Base-by-base conservation (phyloP, 2,797 vertebrate genomes). In the Xiphophorus birchmanni region DNA sequence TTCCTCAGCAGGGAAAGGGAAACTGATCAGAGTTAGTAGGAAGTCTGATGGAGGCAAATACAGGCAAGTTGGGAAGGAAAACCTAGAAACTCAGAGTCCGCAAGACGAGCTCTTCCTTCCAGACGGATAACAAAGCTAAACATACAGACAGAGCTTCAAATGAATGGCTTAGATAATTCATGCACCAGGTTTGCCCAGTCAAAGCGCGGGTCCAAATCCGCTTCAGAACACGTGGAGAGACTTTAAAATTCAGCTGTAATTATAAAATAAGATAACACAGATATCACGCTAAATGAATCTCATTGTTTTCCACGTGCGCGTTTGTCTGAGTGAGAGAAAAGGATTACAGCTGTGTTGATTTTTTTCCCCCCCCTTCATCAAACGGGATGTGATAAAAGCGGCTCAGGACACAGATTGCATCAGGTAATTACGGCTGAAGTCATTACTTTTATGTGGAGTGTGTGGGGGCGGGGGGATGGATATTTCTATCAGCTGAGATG, bases 401-500 rank as follows among this genome's bases (percentile, higher is more conserved):
- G 81, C 74, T 74, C 58, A 13, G 71, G 9, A 79, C 82, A 83
- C 80, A 85, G 88, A 91, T 90, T 45, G 69, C 56, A 93, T 92
- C 86, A 78, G 79, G 81, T 90, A 93, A 93, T 91, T 90, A 87
- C 87, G 6, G 82, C 79, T 79, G 32, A 79, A 77, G 79, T 79
- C 86, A 47, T 89, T 84, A 86, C 87, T 91, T 90, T 91, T 85
- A 85, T 87, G 89, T 87, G 1, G 40, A 86, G 50, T 52, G 50
- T 23, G 50, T 52, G 21, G 21, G 18, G 0, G 2, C 1, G 88
- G 86, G 82, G 84, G 74, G 72, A 26, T 45, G 88, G 88, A 89
- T 83, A 72, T 87, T 90, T 78, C 78, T 69, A 85, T 92, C 90
- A 88, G 88, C 87, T 74, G 74, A 83, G 88, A 93, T 92, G 88